Evolutionary conservation across 2,797 vertebrate genomes (phyloP).

Genomic region (Danio choprae): DNA sequence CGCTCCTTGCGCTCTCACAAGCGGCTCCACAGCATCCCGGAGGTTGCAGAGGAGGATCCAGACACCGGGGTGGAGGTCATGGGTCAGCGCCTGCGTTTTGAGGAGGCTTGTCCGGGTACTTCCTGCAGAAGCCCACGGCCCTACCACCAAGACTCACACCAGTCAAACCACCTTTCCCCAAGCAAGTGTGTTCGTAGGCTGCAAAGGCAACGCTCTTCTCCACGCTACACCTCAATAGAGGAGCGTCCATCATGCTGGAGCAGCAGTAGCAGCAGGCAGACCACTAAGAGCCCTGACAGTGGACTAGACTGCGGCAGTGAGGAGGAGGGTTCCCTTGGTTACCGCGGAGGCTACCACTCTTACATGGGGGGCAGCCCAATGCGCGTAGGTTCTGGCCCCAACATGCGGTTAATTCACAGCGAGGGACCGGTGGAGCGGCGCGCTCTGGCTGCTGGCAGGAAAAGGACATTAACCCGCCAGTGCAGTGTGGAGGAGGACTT

Average conservation of each 20-base stretch:
- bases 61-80: slow-evolving; percentile 76
- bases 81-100: slow-evolving; percentile 75
- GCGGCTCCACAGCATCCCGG: slow-evolving; percentile 96
- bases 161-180: slow-evolving; percentile 69
- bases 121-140: slow-evolving; percentile 66
- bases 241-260: slow-evolving; percentile 71
- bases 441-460: slow-evolving; percentile 84
- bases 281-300: slow-evolving; percentile 92
- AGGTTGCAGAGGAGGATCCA: slow-evolving; percentile 93
- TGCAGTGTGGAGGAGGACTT: slow-evolving; percentile 92
- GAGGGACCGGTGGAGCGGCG: slow-evolving; percentile 80
- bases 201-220: slow-evolving; percentile 79
- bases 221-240: slow-evolving; percentile 72
- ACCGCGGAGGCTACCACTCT: slow-evolving; percentile 72
- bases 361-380: slow-evolving; percentile 70
- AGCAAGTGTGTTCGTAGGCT: slow-evolving; percentile 69
- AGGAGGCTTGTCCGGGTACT: slow-evolving; percentile 72
- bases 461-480: slow-evolving; percentile 89
- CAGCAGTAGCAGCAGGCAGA: slow-evolving; percentile 74
- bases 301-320: slow-evolving; percentile 96
- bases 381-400: slow-evolving; percentile 59
- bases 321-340: slow-evolving; percentile 84
- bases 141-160: slow-evolving; percentile 71
- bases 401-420: slow-evolving; percentile 78
- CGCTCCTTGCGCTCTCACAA: slow-evolving; percentile 85